Percentiles rank a stretch among this genome's conserved stretches.
phyloP scores from a whole-genome alignment of 2,113 vertebrate genomes.

The Ictidomys tridecemlineatus region DNA sequence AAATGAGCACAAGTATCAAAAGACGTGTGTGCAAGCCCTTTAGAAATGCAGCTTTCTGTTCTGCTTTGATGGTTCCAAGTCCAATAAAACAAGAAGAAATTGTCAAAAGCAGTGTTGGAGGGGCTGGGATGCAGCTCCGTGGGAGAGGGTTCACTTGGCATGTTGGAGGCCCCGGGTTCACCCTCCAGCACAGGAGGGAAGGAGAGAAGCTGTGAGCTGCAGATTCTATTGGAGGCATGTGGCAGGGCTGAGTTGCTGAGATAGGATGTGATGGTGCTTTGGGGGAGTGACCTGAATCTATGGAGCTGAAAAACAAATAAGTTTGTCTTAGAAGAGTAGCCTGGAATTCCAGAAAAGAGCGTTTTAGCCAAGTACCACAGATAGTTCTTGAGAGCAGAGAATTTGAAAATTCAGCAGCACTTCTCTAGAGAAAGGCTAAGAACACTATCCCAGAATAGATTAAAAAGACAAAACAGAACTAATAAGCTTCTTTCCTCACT shows the following conservation, averaged over 20 bases:
- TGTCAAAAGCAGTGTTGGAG: too few relatives aligned
- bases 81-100: background rate
- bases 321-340: background rate
- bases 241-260: accelerated
- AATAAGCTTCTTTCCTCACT: accelerated
- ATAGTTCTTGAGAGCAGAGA: background rate
- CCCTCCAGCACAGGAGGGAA: too few relatives aligned
- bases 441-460: background rate
- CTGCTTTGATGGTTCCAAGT: constrained; percentile 42
- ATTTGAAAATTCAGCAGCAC: background rate
- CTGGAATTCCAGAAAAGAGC: background rate
- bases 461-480: background rate
- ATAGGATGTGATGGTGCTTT: accelerated
- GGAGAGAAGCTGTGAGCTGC: background rate
- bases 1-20: constrained; percentile 48
- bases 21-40: background rate
- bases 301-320: background rate
- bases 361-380: background rate
- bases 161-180: too few relatives aligned
- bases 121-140: too few relatives aligned
- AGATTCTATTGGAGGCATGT: accelerated
- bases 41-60: background rate
- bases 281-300: too few relatives aligned
- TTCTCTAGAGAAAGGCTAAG: background rate
- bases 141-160: too few relatives aligned